Conservation (phyloP, 2,888 invertebrate genomes). For the Actias luna region DNA sequence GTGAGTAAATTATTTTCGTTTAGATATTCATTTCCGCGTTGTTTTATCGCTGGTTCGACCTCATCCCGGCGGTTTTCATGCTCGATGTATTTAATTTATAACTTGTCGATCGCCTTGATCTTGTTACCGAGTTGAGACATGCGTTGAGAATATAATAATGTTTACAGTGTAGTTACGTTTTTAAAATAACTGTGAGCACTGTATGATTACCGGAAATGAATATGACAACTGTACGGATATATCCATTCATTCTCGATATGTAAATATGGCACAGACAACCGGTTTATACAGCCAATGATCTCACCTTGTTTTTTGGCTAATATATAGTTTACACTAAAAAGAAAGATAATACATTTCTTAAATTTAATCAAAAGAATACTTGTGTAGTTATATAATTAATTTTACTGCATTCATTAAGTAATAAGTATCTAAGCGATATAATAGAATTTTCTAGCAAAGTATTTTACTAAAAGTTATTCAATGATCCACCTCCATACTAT, state of each 20-base stretch:
- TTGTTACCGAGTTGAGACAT: slow-evolving; percentile 14
- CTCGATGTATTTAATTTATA: slow-evolving; percentile 1
- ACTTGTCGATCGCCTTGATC: slow-evolving; percentile 15
- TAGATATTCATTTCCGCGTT: not conserved
- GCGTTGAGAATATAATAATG: not conserved
- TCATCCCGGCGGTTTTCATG: not conserved
- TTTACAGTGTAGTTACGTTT: not conserved
- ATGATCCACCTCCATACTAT: too few relatives aligned
- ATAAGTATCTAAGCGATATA: too few relatives aligned
- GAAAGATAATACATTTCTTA: not conserved
- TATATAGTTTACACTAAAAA: not conserved
- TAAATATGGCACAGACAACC: not conserved
- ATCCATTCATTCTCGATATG: not conserved
- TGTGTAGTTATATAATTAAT: too few relatives aligned
- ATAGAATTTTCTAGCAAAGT: too few relatives aligned
- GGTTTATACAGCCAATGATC: not conserved
- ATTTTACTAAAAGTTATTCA: too few relatives aligned
- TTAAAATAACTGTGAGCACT: not conserved
- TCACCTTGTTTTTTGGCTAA: not conserved
- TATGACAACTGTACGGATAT: slow-evolving; percentile 3
- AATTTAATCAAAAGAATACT: too few relatives aligned
- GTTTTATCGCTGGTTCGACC: not conserved
- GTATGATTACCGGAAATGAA: slow-evolving; percentile 14
- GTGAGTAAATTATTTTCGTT: not conserved
- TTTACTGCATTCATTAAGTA: too few relatives aligned